Percentiles rank a stretch among this genome's conserved stretches.
Conservation (phyloP, 53 echinoderm and acorn worm species). For the Paelopatides confundens region DNA sequence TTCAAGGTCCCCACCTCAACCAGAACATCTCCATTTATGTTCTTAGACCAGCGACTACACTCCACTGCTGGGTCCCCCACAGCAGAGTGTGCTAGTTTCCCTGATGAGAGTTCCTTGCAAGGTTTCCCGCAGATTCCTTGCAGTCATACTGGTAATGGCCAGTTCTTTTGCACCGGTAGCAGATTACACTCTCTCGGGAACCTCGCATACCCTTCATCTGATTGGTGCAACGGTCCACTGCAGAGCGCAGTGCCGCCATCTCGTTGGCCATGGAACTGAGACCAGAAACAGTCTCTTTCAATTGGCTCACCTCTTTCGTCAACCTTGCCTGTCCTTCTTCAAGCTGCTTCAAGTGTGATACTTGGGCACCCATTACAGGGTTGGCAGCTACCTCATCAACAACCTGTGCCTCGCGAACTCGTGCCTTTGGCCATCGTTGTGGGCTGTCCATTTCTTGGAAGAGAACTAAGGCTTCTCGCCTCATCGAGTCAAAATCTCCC, state of each 20-base stretch:
- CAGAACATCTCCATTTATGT: not conserved
- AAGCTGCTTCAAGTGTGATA: not conserved
- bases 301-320: not conserved
- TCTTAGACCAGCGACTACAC: not conserved
- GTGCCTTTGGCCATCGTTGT: not conserved
- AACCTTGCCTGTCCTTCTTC: not conserved
- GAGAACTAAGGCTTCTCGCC: not conserved
- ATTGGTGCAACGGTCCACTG: constrained; percentile 1
- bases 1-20: not conserved
- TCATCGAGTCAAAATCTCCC: not conserved
- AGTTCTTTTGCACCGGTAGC: constrained; percentile 4
- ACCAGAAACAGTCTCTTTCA: not conserved
- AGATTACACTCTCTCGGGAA: not conserved
- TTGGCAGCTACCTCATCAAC: not conserved
- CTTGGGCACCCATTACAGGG: too few species aligned
- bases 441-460: not conserved
- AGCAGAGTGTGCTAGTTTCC: constrained; percentile 66
- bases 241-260: constrained; percentile 1
- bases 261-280: not conserved
- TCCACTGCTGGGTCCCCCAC: constrained; percentile 60
- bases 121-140: too few species aligned
- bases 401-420: not conserved
- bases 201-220: not conserved
- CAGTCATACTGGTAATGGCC: too few species aligned
- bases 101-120: not conserved